phyloP scores from a whole-genome alignment of 2,888 invertebrate species.

The Tryphoninae sp. region DNA sequence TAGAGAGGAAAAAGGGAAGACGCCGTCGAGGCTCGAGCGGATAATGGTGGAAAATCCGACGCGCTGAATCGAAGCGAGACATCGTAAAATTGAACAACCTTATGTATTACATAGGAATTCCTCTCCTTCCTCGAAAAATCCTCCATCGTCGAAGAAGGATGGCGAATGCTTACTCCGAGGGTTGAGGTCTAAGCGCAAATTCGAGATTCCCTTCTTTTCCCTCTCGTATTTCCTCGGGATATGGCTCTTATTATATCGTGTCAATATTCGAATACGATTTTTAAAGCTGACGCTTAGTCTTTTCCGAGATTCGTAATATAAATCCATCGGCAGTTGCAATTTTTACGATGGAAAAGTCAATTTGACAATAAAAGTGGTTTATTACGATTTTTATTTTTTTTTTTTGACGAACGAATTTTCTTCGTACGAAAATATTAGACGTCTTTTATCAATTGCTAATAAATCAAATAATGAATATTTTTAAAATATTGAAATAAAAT shows the following conservation, averaged over 20 bases:
- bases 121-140: conserved; percentile 9
- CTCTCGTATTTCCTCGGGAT: not conserved
- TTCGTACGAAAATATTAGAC: no score
- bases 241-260: conserved; percentile 30
- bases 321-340: not conserved
- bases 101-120: conserved; percentile 75
- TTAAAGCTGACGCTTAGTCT: conserved; percentile 13
- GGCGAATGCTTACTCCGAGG: conserved; percentile 19
- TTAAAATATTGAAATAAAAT: not conserved
- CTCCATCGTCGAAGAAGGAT: conserved; percentile 20
- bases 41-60: conserved; percentile 80
- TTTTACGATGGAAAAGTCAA: no score
- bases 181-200: conserved; percentile 16
- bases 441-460: no score
- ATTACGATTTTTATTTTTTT: no score
- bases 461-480: no score
- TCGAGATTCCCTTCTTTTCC: no score
- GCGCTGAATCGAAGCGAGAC: conserved; percentile 79
- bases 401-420: no score
- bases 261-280: conserved; percentile 14
- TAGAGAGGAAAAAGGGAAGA: conserved; percentile 62
- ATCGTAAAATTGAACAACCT: conserved; percentile 80
- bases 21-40: conserved; percentile 70
- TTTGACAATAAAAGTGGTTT: no score
- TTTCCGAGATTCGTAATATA: not conserved